Conservation (phyloP, 2,888 invertebrate species). For the Cyrtodaria siliqua region DNA sequence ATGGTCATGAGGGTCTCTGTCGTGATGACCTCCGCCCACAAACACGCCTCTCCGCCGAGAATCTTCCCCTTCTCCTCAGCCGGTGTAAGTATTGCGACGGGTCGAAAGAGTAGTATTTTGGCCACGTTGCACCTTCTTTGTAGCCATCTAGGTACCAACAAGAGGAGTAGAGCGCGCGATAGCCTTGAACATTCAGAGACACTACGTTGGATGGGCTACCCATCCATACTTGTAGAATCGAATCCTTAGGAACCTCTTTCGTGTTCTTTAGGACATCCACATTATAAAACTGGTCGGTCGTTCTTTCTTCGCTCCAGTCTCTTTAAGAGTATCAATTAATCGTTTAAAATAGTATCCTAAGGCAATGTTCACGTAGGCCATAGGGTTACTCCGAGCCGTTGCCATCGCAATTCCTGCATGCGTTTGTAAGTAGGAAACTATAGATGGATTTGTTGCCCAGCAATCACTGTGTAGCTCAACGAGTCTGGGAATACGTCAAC, state of each 20-base stretch:
- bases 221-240: conserved; percentile 80
- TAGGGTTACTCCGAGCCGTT: conserved; percentile 20
- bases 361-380: conserved; percentile 44
- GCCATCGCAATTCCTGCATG: conserved; percentile 34
- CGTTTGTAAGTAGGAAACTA: conserved; percentile 26
- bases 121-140: conserved; percentile 75
- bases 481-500: conserved; percentile 79
- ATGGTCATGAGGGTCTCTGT: conserved; percentile 88
- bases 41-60: conserved; percentile 84
- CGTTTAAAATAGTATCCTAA: conserved; percentile 63
- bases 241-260: conserved; percentile 69
- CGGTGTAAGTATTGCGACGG: conserved; percentile 86
- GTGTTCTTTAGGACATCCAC: conserved; percentile 80
- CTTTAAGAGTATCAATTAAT: conserved; percentile 64
- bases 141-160: conserved; percentile 81
- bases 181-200: conserved; percentile 63
- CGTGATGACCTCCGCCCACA: conserved; percentile 85
- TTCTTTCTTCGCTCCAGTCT: conserved; percentile 45
- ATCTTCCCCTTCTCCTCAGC: conserved; percentile 80
- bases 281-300: conserved; percentile 74
- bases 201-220: conserved; percentile 58
- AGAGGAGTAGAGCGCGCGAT: conserved; percentile 72
- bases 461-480: conserved; percentile 81
- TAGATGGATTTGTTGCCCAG: conserved; percentile 69
- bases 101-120: conserved; percentile 87